Evolutionary conservation across 1,140 invertebrate species (phyloP).

Genomic region (Protaetia brevitarsis): DNA sequence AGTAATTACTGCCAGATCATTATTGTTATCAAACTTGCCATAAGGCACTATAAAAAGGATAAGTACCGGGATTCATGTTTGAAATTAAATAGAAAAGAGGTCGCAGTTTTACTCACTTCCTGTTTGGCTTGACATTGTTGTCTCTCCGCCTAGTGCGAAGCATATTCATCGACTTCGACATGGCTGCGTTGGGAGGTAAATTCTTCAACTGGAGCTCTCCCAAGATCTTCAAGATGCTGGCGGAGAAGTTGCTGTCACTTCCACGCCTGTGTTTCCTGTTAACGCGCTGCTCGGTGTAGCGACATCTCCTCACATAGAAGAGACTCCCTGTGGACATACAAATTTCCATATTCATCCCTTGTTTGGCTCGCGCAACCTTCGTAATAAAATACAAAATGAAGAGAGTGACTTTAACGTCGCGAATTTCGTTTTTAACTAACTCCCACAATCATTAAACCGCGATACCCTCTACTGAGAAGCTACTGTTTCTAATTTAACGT

Average conservation of each 20-base stretch:
- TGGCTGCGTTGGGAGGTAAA: slow-evolving; percentile 20
- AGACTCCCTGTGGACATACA: slow-evolving; percentile 5
- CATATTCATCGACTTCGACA: slow-evolving; percentile 51
- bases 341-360: not conserved
- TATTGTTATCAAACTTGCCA: too few species aligned
- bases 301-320: slow-evolving; percentile 4
- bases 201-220: not conserved
- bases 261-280: not conserved
- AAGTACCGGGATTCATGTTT: too few species aligned
- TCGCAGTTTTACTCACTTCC: slow-evolving; percentile 49
- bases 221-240: not conserved
- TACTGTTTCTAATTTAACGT: too few species aligned
- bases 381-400: too few species aligned
- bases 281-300: not conserved
- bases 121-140: slow-evolving; percentile 65
- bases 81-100: too few species aligned
- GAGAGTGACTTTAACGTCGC: too few species aligned
- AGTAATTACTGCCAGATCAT: too few species aligned
- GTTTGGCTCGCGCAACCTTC: too few species aligned
- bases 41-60: too few species aligned
- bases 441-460: too few species aligned
- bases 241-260: not conserved
- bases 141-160: slow-evolving; percentile 62
- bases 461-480: too few species aligned
- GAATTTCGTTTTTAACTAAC: too few species aligned